Evolutionary conservation across 2,888 invertebrate genomes (phyloP).

Genomic region (Sphaerophoria taeniata): DNA sequence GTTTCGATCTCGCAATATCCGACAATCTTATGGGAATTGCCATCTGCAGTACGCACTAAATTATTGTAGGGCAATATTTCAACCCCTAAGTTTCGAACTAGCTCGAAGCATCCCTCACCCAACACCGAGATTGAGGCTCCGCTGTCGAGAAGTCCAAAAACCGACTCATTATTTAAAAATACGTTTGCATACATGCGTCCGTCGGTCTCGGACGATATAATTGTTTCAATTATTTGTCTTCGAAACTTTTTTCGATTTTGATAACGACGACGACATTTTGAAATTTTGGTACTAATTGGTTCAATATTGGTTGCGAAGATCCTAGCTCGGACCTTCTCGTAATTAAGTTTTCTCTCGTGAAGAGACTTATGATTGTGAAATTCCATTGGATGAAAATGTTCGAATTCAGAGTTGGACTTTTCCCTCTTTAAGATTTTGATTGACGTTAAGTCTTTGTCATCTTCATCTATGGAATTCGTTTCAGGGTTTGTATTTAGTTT

Average conservation of each 20-base stretch:
- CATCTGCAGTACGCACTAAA: not conserved
- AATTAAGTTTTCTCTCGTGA: too few species aligned
- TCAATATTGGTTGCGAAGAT: not conserved
- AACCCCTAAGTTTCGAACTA: not conserved
- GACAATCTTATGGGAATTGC: not conserved
- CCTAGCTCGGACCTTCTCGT: not conserved
- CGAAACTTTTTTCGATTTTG: too few species aligned
- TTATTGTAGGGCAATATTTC: slow-evolving; percentile 1
- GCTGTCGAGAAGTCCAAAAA: too few species aligned
- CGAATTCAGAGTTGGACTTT: not conserved
- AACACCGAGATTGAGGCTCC: too few species aligned
- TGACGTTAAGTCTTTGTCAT: not conserved
- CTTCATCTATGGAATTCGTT: slow-evolving; percentile 4
- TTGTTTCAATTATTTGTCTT: too few species aligned
- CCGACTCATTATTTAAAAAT: too few species aligned
- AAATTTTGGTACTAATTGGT: not conserved
- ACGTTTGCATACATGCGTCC: too few species aligned
- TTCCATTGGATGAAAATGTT: slow-evolving; percentile 1
- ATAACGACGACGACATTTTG: too few species aligned
- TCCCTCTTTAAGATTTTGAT: not conserved
- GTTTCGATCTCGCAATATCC: not conserved
- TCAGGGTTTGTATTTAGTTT: not conserved
- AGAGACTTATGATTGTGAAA: too few species aligned
- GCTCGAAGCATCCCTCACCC: too few species aligned
- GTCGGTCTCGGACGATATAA: too few species aligned